Conservation (phyloP, 2,797 vertebrate genomes). For the Neosilurus mollespiculum region DNA sequence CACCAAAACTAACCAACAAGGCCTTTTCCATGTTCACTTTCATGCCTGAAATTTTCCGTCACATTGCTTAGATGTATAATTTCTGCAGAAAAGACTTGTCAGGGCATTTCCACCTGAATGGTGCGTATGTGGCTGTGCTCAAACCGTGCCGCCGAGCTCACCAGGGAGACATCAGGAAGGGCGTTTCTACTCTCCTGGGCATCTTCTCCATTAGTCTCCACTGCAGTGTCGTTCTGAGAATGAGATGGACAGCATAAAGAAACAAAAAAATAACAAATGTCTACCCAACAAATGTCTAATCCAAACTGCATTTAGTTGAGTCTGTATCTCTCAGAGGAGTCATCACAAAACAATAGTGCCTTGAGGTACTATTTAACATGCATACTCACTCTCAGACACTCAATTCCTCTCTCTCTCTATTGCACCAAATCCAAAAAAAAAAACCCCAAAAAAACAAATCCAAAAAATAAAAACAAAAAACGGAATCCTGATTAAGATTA, state of each 20-base stretch:
- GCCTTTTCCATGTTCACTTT: background rate
- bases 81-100: slow-evolving; percentile 15
- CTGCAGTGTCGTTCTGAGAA: slow-evolving; percentile 68
- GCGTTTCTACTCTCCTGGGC: slow-evolving; percentile 75
- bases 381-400: background rate
- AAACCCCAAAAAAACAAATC: background rate
- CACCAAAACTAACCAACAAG: background rate
- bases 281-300: slow-evolving; percentile 49
- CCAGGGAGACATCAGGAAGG: slow-evolving; percentile 88
- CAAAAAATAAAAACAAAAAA: background rate
- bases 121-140: background rate
- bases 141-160: slow-evolving; percentile 61
- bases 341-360: background rate
- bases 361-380: background rate
- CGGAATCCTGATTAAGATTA: slow-evolving; percentile 23
- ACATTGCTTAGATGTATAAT: background rate
- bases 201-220: slow-evolving; percentile 76
- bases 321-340: slow-evolving; percentile 41
- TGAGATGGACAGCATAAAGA: background rate
- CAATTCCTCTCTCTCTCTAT: background rate
- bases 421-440: background rate
- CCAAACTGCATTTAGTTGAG: slow-evolving; percentile 54
- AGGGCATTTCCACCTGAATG: slow-evolving; percentile 11
- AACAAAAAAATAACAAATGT: slow-evolving; percentile 52
- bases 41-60: background rate